Conservation (phyloP, 2,797 vertebrate species). For the Potorous gilbertii region DNA sequence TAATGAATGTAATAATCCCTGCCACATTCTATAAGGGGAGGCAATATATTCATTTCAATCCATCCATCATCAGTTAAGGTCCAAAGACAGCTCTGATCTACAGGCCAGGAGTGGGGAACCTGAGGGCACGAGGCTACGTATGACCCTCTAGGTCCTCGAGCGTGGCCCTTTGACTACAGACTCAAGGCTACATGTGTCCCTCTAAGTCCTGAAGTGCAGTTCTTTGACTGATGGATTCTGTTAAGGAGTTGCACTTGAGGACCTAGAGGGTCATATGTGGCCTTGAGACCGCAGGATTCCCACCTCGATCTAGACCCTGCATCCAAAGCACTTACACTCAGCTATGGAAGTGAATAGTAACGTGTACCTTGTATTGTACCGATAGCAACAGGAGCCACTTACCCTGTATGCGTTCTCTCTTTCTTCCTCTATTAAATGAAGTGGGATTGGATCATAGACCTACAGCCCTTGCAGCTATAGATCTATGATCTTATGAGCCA, state of each 20-base stretch:
- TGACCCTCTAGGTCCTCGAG: no score
- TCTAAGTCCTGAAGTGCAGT: no score
- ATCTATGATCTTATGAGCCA: not conserved
- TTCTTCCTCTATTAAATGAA: not conserved
- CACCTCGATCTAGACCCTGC: not conserved
- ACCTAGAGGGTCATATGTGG: no score
- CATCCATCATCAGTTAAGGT: not conserved
- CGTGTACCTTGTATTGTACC: constrained; percentile 59
- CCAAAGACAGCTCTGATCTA: not conserved
- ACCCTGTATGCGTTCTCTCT: constrained; percentile 74
- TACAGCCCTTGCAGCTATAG: not conserved
- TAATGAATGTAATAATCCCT: no score
- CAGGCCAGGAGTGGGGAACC: not conserved
- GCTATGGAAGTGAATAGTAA: not conserved
- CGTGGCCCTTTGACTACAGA: no score
- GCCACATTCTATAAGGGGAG: not conserved
- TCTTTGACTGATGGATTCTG: no score
- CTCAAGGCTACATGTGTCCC: no score
- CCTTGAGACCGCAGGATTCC: no score
- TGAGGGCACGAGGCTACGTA: no score
- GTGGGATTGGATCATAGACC: not conserved
- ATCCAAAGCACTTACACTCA: not conserved
- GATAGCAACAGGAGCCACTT: constrained; percentile 79
- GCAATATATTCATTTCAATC: not conserved
- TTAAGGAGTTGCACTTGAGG: no score